Conservation (phyloP, 2,113 vertebrate genomes). For the Tichodroma muraria region DNA sequence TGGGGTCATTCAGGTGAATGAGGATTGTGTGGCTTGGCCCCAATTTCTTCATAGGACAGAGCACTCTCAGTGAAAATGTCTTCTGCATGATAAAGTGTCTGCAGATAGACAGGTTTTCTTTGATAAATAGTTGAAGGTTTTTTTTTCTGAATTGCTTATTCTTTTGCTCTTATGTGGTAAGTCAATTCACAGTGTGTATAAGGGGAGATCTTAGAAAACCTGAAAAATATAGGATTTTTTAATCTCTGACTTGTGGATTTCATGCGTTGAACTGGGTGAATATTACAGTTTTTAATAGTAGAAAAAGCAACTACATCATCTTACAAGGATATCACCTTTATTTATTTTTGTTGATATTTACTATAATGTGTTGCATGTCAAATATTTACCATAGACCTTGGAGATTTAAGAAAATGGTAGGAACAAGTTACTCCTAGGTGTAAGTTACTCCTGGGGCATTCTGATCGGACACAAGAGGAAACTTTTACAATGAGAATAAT, state of each 20-base stretch:
- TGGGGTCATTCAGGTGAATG: neutral
- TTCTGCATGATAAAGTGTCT: neutral
- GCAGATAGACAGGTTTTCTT: neutral
- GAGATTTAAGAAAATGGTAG: neutral
- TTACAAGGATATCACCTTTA: neutral
- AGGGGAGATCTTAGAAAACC: neutral
- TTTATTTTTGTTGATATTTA: neutral
- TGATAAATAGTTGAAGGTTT: neutral
- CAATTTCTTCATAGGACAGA: neutral
- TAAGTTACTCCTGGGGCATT: neutral
- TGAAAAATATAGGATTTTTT: neutral
- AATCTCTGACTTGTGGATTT: neutral
- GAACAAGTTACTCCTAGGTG: neutral
- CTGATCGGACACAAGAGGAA: neutral
- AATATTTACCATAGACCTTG: neutral
- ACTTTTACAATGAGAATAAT: neutral
- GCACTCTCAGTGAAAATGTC: neutral
- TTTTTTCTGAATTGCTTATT: neutral
- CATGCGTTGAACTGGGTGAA: neutral
- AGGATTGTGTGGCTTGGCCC: neutral
- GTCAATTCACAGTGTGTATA: neutral
- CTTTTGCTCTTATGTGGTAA: neutral
- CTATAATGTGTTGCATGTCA: neutral
- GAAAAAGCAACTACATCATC: neutral
- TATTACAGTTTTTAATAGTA: neutral